Percentiles rank a stretch among this genome's conserved stretches.
Evolutionary conservation across 2,888 invertebrate genomes (phyloP).

Genomic region (Dascillus cervinus): DNA sequence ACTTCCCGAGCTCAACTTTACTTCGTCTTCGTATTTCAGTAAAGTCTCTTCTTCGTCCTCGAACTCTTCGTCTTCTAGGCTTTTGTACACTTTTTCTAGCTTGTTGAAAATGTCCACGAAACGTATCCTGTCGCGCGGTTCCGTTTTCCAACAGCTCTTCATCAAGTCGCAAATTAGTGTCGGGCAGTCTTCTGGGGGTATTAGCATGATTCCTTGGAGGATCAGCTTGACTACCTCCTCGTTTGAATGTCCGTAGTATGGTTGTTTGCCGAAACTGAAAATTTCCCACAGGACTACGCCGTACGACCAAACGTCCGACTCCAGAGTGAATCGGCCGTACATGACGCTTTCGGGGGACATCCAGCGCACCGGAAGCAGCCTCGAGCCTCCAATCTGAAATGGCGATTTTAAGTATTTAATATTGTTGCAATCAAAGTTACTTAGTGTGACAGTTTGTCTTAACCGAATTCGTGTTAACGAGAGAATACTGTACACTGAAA

Average conservation of each 20-base stretch:
- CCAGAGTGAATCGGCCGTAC: conserved; percentile 81
- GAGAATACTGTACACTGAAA: too few species aligned
- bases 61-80: conserved; percentile 2
- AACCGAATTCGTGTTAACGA: too few species aligned
- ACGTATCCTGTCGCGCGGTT: conserved; percentile 66
- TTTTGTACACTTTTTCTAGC: conserved; percentile 43
- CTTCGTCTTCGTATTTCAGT: conserved; percentile 21
- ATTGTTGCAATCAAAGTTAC: too few species aligned
- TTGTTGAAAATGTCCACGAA: conserved; percentile 64
- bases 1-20: conserved; percentile 16
- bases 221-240: conserved; percentile 79
- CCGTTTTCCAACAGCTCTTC: conserved; percentile 74
- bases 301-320: conserved; percentile 90
- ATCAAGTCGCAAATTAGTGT: conserved; percentile 64
- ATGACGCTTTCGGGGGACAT: conserved; percentile 91
- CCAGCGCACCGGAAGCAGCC: conserved; percentile 87
- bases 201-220: conserved; percentile 69
- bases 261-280: conserved; percentile 86
- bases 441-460: too few species aligned
- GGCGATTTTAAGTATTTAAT: too few species aligned
- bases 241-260: conserved; percentile 85
- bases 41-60: conserved; percentile 3
- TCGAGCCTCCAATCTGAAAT: conserved; percentile 62
- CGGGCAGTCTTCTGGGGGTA: conserved; percentile 73
- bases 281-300: conserved; percentile 93